Evolutionary conservation across 2,888 invertebrate genomes (phyloP).

Genomic region (Scaptomyza flava): DNA sequence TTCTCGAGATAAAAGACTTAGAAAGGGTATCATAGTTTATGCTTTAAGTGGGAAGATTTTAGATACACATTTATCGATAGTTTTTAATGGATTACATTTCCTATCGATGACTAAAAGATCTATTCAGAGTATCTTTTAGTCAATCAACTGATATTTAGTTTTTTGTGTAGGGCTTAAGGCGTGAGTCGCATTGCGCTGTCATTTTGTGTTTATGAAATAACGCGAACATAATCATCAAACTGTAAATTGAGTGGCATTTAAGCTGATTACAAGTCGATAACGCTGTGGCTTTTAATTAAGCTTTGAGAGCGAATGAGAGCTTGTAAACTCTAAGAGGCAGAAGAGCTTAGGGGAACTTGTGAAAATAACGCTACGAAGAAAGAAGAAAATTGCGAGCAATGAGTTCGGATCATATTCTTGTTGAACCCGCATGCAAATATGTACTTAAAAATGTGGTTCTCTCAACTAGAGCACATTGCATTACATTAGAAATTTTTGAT

Average conservation of each 20-base stretch:
- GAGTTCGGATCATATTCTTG: constrained; percentile 18
- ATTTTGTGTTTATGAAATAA: constrained; percentile 24
- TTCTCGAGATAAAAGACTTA: background rate
- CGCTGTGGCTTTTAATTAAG: constrained; percentile 42
- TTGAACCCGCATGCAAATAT: constrained; percentile 43
- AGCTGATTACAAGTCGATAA: constrained; percentile 70
- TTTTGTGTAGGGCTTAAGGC: background rate
- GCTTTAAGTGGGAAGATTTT: no score
- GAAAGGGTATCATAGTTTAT: no score
- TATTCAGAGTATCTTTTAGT: background rate
- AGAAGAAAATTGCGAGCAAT: constrained; percentile 5
- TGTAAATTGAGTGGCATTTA: constrained; percentile 63
- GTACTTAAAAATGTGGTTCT: background rate
- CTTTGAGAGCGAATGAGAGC: constrained; percentile 15
- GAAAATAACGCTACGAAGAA: constrained; percentile 9
- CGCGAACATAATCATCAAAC: constrained; percentile 48
- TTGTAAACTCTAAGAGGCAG: constrained; percentile 5
- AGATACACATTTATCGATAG: no score
- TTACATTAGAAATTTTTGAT: constrained; percentile 79
- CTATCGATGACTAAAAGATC: no score
- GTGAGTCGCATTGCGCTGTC: constrained; percentile 20
- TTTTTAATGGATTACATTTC: no score
- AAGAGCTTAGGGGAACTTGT: constrained; percentile 13
- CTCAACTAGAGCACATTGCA: constrained; percentile 28
- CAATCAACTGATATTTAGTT: background rate